These are phyloP conservation scores for Zenarchopterus dispar DNA, from an alignment of 2,797 vertebrate genomes.

Conservation along the genomic window DNA sequence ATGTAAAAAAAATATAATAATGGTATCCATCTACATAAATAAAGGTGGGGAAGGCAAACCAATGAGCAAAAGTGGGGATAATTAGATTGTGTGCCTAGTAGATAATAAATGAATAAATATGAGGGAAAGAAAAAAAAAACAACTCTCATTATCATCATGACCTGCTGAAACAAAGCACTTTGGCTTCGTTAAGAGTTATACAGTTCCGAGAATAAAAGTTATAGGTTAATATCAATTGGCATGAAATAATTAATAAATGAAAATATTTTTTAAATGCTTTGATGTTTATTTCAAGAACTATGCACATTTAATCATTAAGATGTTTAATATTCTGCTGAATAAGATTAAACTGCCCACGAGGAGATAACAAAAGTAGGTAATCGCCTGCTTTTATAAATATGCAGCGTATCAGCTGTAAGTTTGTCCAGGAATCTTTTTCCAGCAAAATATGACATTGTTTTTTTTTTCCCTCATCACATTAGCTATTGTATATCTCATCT, in stretches of 20 bases:
- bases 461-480: constrained; percentile 18
- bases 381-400: constrained; percentile 45
- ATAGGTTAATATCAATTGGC: constrained; percentile 86
- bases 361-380: constrained; percentile 54
- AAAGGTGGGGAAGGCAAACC: constrained; percentile 14
- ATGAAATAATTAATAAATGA: constrained; percentile 87
- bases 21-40: constrained; percentile 51
- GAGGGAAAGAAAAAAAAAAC: neutral
- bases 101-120: constrained; percentile 7
- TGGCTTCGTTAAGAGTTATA: constrained; percentile 85
- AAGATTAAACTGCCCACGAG: constrained; percentile 85
- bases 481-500: neutral
- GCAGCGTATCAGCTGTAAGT: constrained; percentile 21
- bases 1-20: constrained; percentile 66
- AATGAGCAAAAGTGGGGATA: constrained; percentile 22
- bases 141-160: constrained; percentile 22
- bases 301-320: constrained; percentile 89
- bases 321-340: constrained; percentile 82
- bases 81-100: constrained; percentile 22
- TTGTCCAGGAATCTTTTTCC: constrained; percentile 11
- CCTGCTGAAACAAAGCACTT: constrained; percentile 83
- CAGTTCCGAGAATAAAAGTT: constrained; percentile 89
- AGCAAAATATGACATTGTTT: constrained; percentile 36
- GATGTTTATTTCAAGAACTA: constrained; percentile 75
- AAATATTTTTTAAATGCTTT: constrained; percentile 89